Evolutionary conservation across 1,140 invertebrate genomes (phyloP).

Genomic region (Bombus breviceps): DNA sequence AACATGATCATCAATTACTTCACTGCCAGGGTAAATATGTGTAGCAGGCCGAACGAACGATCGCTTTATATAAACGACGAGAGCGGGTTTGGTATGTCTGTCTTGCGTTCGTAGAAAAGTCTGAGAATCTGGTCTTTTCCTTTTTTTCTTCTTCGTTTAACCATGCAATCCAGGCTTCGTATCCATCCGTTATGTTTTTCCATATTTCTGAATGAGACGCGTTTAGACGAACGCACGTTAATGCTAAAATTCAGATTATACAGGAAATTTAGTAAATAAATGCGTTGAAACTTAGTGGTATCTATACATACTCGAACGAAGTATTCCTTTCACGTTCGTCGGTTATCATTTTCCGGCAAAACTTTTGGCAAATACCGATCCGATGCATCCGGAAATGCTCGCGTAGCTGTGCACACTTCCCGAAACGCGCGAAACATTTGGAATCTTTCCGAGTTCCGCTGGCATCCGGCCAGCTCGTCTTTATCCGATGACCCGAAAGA

Average conservation of each 20-base stretch:
- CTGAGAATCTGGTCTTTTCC: neutral
- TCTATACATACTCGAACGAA: neutral
- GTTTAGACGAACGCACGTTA: too few species aligned
- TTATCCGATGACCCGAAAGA: slow-evolving; percentile 27
- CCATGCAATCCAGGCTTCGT: too few species aligned
- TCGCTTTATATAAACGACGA: neutral
- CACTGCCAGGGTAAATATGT: slow-evolving; percentile 76
- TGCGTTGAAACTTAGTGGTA: too few species aligned
- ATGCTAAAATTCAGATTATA: too few species aligned
- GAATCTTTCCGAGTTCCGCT: slow-evolving; percentile 34
- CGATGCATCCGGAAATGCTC: neutral
- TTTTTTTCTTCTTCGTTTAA: too few species aligned
- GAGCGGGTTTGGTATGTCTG: too few species aligned
- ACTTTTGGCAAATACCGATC: neutral
- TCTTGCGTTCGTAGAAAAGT: neutral
- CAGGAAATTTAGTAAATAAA: too few species aligned
- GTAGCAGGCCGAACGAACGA: too few species aligned
- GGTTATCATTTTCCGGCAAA: neutral
- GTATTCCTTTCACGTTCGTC: neutral
- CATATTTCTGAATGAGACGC: too few species aligned
- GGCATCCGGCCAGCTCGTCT: slow-evolving; percentile 40
- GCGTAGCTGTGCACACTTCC: neutral
- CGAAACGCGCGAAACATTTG: slow-evolving; percentile 6
- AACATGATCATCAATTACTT: slow-evolving; percentile 80
- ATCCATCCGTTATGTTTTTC: too few species aligned